Percentiles rank a stretch among this genome's conserved stretches.
Evolutionary conservation across 2,113 vertebrate genomes (phyloP).

Genomic region (Saccopteryx leptura): DNA sequence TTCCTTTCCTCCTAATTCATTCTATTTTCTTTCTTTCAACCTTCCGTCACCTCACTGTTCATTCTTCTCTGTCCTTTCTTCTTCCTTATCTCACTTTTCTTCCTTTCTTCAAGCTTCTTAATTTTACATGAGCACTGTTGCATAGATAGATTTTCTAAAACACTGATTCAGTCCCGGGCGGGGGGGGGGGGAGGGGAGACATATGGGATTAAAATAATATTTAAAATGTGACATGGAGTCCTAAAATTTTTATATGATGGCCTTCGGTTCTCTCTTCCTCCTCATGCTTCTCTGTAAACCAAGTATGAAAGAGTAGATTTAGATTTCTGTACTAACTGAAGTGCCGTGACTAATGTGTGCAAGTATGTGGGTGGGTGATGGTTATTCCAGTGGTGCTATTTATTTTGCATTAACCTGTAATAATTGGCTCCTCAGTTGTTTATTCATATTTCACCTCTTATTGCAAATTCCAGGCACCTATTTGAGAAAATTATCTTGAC

Average conservation of each 20-base stretch:
- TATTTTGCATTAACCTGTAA: conserved; percentile 45
- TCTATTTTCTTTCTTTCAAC: background rate
- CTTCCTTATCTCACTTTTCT: background rate
- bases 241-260: background rate
- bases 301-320: background rate
- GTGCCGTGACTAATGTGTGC: background rate
- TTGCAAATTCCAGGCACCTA: conserved; percentile 57
- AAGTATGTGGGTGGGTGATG: background rate
- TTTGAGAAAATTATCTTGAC: conserved; percentile 65
- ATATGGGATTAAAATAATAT: background rate
- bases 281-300: background rate
- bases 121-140: background rate
- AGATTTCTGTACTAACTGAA: background rate
- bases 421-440: conserved; percentile 15
- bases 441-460: conserved; percentile 46
- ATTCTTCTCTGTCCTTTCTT: background rate
- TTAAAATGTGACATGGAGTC: background rate
- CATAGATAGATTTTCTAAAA: conserved; percentile 1
- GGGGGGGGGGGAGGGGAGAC: rapidly evolving
- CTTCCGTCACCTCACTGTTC: background rate
- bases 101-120: background rate
- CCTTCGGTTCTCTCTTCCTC: background rate
- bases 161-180: background rate
- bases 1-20: background rate
- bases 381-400: background rate